Conservation (phyloP, 2,797 vertebrate genomes). For the Diplodus puntazzo region DNA sequence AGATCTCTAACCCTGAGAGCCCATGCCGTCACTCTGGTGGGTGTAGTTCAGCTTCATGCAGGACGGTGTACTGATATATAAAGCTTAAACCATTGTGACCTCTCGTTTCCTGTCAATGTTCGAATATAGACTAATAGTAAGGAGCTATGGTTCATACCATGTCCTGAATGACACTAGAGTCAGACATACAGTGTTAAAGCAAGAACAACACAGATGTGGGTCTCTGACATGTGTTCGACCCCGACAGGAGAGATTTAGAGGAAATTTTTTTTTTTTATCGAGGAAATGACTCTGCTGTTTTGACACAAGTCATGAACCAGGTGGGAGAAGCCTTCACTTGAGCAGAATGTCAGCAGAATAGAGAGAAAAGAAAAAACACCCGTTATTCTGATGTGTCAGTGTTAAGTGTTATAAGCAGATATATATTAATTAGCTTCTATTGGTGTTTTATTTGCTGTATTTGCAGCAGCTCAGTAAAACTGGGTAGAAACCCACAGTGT, state of each 20-base stretch:
- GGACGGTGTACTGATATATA: not conserved
- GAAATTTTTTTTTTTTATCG: not conserved
- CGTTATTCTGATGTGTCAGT: not conserved
- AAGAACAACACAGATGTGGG: not conserved
- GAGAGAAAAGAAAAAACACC: not conserved
- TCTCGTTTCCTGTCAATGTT: not conserved
- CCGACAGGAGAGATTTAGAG: not conserved
- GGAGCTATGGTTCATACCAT: not conserved
- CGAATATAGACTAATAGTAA: not conserved
- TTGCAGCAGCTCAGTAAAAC: not conserved
- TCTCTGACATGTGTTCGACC: not conserved
- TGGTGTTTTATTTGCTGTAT: not conserved
- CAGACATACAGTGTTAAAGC: not conserved
- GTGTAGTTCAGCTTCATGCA: not conserved
- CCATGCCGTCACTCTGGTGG: not conserved
- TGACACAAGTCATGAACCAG: not conserved
- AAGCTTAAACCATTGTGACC: not conserved
- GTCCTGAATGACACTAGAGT: not conserved
- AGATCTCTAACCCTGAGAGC: not conserved
- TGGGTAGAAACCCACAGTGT: not conserved
- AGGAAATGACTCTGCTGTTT: not conserved
- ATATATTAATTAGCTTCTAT: not conserved
- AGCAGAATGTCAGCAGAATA: not conserved
- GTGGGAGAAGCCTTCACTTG: conserved; percentile 1
- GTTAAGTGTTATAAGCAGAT: too few species aligned